Evolutionary conservation across 2,113 vertebrate genomes (phyloP), one percentile per base, ranked within the genome.

Genomic region (Toxotes jaculatrix): DNA sequence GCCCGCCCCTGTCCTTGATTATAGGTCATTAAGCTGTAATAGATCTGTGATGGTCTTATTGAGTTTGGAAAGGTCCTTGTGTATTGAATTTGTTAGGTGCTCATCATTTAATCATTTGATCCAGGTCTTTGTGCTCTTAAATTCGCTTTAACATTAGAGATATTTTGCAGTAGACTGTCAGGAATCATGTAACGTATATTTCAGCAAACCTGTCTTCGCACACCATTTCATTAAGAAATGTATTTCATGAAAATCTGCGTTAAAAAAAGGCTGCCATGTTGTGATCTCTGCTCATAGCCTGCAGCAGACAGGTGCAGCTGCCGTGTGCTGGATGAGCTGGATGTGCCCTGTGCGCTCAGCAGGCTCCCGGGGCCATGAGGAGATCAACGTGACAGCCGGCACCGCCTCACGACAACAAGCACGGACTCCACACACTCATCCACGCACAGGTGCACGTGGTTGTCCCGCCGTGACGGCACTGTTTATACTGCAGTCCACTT

Each of bases 301-400:
- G 77, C 65, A 71, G 84, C 79, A 70, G 49, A 74, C 87, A 87
- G 88, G 87, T 88, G 88, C 71, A 65, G 87, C 64, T 7, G 65
- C 79, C 77, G 40, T 85, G 91, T 82, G 82, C 82, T 56, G 77
- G 49, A 66, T 86, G 65, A 49, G 73, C 60, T 75, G 73, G 45
- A 75, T 32, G 80, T 57, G 84, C 65, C 80, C 71, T 10, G 77
- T 56, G 55, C 34, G 63, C 87, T 67, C 89, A 80, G 80, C 89
- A 69, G 85, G 80, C 76, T 84, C 60, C 59, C 36, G 57, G n/a
- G 47, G 62, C 93, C 94, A 94, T 94, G 93, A 93, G 94, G 85
- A 88, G 86, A 88, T 91, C 93, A 94, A 95, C 93, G 94, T 95
- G 95, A 95, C 94, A 74, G 65, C 7, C 83, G 10, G 71, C 73